Base-by-base conservation (phyloP, 1,140 invertebrate genomes). In the Atta cephalotes region DNA sequence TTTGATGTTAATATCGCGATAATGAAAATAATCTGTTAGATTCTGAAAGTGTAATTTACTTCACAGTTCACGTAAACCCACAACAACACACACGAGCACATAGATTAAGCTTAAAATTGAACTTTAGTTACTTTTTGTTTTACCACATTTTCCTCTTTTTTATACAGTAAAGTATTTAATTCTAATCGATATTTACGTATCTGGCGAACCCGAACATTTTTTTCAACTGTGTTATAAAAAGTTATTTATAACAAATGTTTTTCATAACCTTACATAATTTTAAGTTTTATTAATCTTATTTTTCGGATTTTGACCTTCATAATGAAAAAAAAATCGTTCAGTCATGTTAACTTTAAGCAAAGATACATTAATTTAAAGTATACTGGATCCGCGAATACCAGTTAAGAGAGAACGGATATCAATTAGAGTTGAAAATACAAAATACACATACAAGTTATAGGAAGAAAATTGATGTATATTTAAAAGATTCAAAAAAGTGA, bases 1-100 rank as follows among this genome's bases (percentile, higher is more conserved):
- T 60, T 31, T 60, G 35, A n/a, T 10, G n/a, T 45, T 81, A 65
- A 81, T 70, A 81, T 14, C 21, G 31, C 14, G 49, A 9, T 9
- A 39, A 56, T 9, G 21, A n/a, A 71, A 58, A 28, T 80, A 25
- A 9, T 68, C 12, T 12, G 51, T 12, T 49, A 25, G 7, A 39
- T 39, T 39, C 2, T 3, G n/a, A 53, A 68, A 81, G 49, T 25
- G 62, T 25, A 63, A 16, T 28, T 28, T 1, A 45, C 21, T 49
- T 39, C 25, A 9, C 14, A n/a, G n/a, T 63, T 16, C 12, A 9
- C 35, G 7, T 45, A 10, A 9, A 45, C 9, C 39, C 39, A 45
- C 10, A 45, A 45, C 39, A 45, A 45, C 6, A n/a, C 14, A 79
- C 6, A n/a, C 9, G 63, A 6, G 18, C 9, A 21, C 16, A 21